phyloP scores from a whole-genome alignment of 2,888 invertebrate species.

The Yponomeuta malinellus region DNA sequence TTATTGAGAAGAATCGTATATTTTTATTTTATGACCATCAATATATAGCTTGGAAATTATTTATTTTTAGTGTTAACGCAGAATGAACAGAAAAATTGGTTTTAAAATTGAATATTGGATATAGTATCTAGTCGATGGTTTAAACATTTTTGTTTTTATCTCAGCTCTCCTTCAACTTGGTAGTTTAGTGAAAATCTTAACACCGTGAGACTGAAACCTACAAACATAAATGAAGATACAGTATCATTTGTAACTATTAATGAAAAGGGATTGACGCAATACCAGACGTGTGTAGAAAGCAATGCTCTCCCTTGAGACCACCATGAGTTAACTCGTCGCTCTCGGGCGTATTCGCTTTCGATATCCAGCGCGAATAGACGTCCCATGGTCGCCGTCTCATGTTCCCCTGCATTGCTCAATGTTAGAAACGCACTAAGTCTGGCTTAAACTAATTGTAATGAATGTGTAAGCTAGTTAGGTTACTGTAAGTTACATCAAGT shows the following conservation, averaged over 20 bases:
- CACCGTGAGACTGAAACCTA: slow-evolving; percentile 49
- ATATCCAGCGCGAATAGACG: neutral
- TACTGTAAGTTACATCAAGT: slow-evolving; percentile 47
- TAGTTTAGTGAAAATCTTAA: slow-evolving; percentile 37
- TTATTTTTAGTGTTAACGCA: slow-evolving; percentile 46
- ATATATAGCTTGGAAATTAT: slow-evolving; percentile 50
- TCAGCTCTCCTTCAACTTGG: slow-evolving; percentile 25
- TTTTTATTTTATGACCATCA: slow-evolving; percentile 46
- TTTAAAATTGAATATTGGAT: slow-evolving; percentile 46
- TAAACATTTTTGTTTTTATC: slow-evolving; percentile 33
- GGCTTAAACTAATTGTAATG: slow-evolving; percentile 37
- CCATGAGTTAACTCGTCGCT: neutral
- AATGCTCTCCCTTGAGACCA: slow-evolving; percentile 18
- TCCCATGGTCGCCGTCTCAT: neutral
- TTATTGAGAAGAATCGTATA: slow-evolving; percentile 33
- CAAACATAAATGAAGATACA: slow-evolving; percentile 37
- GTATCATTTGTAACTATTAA: slow-evolving; percentile 48
- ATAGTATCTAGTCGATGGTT: slow-evolving; percentile 65
- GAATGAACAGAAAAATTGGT: neutral
- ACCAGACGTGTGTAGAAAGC: slow-evolving; percentile 36
- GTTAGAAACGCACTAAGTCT: slow-evolving; percentile 35
- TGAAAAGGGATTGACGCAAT: slow-evolving; percentile 56
- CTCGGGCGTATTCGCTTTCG: neutral
- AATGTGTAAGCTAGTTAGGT: slow-evolving; percentile 52
- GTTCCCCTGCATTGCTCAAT: slow-evolving; percentile 21